Conservation (phyloP, 2,113 vertebrate species). For the Megaceryle maxima region DNA sequence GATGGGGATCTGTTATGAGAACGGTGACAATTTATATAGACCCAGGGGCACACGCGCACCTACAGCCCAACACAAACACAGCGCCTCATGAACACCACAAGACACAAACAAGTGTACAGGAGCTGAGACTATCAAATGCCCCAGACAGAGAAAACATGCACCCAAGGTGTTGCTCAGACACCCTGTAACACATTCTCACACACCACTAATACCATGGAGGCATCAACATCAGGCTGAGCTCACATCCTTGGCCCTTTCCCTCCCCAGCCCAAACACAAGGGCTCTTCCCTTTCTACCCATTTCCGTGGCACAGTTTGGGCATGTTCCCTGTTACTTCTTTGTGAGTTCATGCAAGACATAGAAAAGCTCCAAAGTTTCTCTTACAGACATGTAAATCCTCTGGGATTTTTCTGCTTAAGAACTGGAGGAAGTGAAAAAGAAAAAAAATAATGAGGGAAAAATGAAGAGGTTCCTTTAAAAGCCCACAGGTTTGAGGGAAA, state of each 20-base stretch:
- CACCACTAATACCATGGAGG: fast-evolving
- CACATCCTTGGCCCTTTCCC: fast-evolving
- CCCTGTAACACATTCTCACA: background rate
- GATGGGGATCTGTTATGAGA: background rate
- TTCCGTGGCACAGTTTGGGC: background rate
- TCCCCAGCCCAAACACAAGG: background rate
- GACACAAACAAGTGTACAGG: background rate
- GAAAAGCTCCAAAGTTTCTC: background rate
- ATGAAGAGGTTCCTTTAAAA: constrained; percentile 32
- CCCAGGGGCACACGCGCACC: background rate
- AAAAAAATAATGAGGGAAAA: background rate
- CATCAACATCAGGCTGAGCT: fast-evolving
- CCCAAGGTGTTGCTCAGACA: background rate
- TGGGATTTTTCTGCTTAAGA: background rate
- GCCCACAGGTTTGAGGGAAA: background rate
- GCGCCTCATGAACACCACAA: background rate
- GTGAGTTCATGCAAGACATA: background rate
- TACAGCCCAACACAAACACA: background rate
- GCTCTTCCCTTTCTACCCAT: fast-evolving
- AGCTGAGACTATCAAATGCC: background rate
- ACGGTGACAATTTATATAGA: background rate
- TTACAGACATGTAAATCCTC: background rate
- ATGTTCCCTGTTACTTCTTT: background rate
- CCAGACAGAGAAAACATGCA: fast-evolving
- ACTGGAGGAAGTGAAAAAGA: background rate